Evolutionary conservation across 2,888 invertebrate genomes (phyloP).

Genomic region (Doris montereyensis): DNA sequence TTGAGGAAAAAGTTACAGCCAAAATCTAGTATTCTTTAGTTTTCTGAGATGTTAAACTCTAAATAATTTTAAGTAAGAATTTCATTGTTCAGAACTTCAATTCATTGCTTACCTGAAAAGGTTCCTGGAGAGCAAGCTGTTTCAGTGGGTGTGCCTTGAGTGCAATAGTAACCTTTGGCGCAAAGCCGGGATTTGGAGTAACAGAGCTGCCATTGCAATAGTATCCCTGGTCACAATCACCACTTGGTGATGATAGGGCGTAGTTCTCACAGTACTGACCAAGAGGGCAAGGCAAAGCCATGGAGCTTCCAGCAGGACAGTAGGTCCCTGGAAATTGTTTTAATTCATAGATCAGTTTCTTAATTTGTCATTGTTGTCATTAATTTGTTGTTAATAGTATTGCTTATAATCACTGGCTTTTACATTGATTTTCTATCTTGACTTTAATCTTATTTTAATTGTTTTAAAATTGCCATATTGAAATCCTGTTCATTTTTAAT

Average conservation of each 20-base stretch:
- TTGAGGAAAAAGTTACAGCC: too few species aligned
- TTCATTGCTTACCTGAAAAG: slow-evolving; percentile 64
- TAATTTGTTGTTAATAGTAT: background rate
- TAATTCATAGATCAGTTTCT: background rate
- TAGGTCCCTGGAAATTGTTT: slow-evolving; percentile 56
- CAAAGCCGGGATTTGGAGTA: slow-evolving; percentile 56
- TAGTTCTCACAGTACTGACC: slow-evolving; percentile 60
- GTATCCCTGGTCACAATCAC: slow-evolving; percentile 61
- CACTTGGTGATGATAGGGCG: slow-evolving; percentile 55
- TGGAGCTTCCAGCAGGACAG: slow-evolving; percentile 64
- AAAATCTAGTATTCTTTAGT: too few species aligned
- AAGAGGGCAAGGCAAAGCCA: slow-evolving; percentile 56
- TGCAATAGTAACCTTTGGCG: slow-evolving; percentile 65
- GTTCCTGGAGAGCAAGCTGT: slow-evolving; percentile 65
- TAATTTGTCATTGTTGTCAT: background rate
- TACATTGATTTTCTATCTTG: too few species aligned
- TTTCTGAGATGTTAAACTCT: too few species aligned
- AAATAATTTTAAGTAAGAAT: too few species aligned
- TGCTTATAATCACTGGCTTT: too few species aligned
- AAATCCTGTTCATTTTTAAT: too few species aligned
- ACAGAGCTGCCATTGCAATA: slow-evolving; percentile 62
- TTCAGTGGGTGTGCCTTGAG: slow-evolving; percentile 60
- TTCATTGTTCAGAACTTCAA: too few species aligned
- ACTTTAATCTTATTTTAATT: too few species aligned
- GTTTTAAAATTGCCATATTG: too few species aligned